Conservation (phyloP, 2,113 vertebrate genomes). For the Cynopterus brachyotis region DNA sequence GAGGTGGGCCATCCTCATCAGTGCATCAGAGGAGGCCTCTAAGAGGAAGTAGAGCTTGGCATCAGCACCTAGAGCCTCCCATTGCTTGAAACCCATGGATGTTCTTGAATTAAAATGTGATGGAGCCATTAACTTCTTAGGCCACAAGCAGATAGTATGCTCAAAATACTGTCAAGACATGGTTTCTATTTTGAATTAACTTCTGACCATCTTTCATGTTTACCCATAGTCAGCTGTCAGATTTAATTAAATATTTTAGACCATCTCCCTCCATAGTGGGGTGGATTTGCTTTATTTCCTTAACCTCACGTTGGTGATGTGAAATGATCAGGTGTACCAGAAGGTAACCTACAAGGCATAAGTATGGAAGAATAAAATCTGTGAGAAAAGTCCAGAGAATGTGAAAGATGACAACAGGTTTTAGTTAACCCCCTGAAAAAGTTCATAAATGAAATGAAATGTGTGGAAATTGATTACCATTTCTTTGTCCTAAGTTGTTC, state of each 20-base stretch:
- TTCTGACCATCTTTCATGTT: background rate
- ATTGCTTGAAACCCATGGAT: background rate
- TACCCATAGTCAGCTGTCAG: background rate
- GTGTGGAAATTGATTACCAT: background rate
- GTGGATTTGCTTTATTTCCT: background rate
- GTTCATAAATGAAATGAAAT: background rate
- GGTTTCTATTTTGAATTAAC: background rate
- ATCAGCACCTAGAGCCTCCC: background rate
- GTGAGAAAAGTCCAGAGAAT: background rate
- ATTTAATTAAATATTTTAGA: background rate
- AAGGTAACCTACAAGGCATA: fast-evolving
- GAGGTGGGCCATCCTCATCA: background rate
- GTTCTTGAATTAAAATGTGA: background rate
- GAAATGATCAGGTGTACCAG: background rate
- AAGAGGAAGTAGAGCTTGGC: background rate
- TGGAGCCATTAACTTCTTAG: background rate
- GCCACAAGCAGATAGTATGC: background rate
- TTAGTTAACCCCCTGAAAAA: background rate
- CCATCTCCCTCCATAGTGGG: background rate
- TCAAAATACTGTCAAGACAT: background rate
- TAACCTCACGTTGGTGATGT: background rate
- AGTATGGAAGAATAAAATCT: background rate
- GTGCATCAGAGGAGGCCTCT: background rate
- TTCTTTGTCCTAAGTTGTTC: background rate
- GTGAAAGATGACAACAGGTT: background rate